Evolutionary conservation across 2,113 vertebrate species (phyloP), one percentile per base, ranked within the genome.

Genomic region (Megaleporinus macrocephalus): DNA sequence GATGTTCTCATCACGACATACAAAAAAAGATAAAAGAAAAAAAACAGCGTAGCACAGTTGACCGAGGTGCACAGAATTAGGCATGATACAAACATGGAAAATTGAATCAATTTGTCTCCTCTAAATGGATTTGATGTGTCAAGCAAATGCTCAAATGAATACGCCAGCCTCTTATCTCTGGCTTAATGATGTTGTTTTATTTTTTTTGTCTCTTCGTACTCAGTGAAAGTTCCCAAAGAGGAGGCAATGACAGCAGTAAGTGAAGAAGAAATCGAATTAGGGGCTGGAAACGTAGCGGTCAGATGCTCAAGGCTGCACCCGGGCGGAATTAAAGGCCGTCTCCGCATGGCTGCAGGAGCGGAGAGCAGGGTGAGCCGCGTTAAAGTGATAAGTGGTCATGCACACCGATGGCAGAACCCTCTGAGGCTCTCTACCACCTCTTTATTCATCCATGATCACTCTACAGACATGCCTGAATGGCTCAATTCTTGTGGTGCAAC

Each of bases 51-150:
- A 88, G 87, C 83, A 82, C 90, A 87, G 90, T 90, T 90, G 89
- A 84, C 57, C 0, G 81, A 89, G 86, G 90, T 86, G 85, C 26
- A 79, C 76, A 0, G 88, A 92, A 91, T 92, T 87, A 90, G 87
- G 86, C 30, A 24, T 63, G 89, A 92, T 87, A 87, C 88, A 91
- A 89, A 91, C 89, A 79, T 61, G 41, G 86, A 90, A 92, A 92
- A 93, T 92, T 91, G 89, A 92, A 93, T 92, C 89, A 91, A 91
- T 92, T 91, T 90, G 87, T 85, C 83, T 83, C 79, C 69, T 83
- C 88, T 91, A 91, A 93, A 90, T 90, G 81, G 90, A 92, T 92
- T 87, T 87, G 92, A 91, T 88, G 89, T 79, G 79, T 62, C 82
- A 88, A 66, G 78, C 59, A 79, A 87, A 85, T 2, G 85, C 88